phyloP scores from a whole-genome alignment of 2,888 invertebrate species.

The Drosophila hamatofila region DNA sequence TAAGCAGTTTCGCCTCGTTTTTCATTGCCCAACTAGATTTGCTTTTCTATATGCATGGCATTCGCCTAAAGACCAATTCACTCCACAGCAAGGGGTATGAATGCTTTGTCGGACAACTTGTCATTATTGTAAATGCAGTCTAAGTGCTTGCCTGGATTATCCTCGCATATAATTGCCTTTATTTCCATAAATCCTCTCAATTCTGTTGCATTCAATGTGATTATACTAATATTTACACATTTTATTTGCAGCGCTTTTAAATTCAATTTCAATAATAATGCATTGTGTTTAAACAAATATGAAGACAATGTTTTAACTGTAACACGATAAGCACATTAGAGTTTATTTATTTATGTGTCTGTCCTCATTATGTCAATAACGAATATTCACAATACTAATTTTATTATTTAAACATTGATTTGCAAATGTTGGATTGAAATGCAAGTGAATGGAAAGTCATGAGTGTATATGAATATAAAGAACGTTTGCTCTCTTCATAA shows the following conservation, averaged over 20 bases:
- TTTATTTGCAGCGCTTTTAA: neutral
- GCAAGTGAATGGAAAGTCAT: neutral
- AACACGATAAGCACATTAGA: conserved; percentile 11
- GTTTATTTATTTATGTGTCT: conserved; percentile 5
- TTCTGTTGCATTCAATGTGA: neutral
- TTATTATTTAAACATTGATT: conserved; percentile 4
- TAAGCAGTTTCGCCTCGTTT: conserved; percentile 75
- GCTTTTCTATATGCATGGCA: conserved; percentile 47
- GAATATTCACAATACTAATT: conserved; percentile 3
- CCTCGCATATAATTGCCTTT: too few species aligned
- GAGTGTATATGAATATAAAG: neutral
- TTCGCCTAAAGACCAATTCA: conserved; percentile 3
- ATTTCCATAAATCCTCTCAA: neutral
- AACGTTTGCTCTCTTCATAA: neutral
- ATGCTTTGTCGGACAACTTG: conserved; percentile 16
- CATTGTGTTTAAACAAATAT: conserved; percentile 1
- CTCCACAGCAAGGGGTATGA: conserved; percentile 19
- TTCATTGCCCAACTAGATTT: conserved; percentile 74
- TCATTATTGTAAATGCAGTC: neutral
- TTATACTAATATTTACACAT: neutral
- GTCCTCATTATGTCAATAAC: neutral
- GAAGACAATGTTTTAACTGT: neutral
- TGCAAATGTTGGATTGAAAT: neutral
- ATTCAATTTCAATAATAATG: neutral
- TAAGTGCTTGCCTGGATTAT: neutral